These are phyloP conservation scores for Chrysogorgia sp. DNA, from an alignment of 92 coral and sea anemone species.

Conservation along the genomic window DNA sequence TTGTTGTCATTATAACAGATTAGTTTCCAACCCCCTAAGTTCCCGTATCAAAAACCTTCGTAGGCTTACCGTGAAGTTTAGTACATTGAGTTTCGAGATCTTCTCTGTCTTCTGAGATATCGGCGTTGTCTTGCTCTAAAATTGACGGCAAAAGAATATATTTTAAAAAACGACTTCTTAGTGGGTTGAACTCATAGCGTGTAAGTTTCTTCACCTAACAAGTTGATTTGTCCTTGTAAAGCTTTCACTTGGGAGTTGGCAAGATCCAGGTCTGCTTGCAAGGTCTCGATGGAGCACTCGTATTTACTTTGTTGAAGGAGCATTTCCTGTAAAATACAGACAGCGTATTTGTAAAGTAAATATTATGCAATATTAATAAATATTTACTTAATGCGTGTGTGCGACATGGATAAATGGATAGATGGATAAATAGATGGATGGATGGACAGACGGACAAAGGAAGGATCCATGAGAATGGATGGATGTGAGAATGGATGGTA, in stretches of 20 bases:
- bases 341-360: background rate
- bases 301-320: conserved; percentile 22
- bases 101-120: conserved; percentile 72
- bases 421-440: too few species aligned
- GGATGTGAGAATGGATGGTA: too few species aligned
- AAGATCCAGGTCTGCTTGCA: conserved; percentile 77
- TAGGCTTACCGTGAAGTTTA: conserved; percentile 72
- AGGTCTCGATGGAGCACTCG: conserved; percentile 56
- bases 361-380: too few species aligned
- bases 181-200: too few species aligned
- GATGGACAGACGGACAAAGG: background rate
- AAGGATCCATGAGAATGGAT: too few species aligned
- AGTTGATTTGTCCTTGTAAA: conserved; percentile 66
- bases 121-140: conserved; percentile 71
- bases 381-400: too few species aligned
- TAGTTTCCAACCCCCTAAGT: too few species aligned
- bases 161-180: background rate
- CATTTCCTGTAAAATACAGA: conserved; percentile 4
- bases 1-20: too few species aligned
- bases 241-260: conserved; percentile 73
- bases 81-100: conserved; percentile 78
- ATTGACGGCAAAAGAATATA: background rate
- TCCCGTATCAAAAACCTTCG: background rate
- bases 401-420: too few species aligned
- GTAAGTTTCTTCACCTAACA: conserved; percentile 67